phyloP scores from a whole-genome alignment of 2,113 vertebrate species.

The Oplegnathus fasciatus region DNA sequence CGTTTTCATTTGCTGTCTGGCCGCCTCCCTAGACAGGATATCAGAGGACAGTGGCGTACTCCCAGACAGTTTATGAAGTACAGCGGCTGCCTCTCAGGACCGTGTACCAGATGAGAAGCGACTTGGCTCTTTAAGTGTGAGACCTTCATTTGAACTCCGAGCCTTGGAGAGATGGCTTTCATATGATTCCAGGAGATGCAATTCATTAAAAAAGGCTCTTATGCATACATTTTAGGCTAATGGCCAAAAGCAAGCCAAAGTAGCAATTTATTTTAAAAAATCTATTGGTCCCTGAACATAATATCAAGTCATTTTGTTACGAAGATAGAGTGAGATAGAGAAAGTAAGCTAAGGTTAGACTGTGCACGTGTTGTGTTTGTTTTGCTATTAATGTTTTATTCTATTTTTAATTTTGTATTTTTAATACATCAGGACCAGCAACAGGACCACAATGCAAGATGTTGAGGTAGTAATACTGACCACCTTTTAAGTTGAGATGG shows the following conservation, averaged over 20 bases:
- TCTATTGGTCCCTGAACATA: not conserved
- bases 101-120: conserved; percentile 31
- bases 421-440: not conserved
- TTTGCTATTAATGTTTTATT: not conserved
- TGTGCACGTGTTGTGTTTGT: not conserved
- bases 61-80: conserved; percentile 55
- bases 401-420: not conserved
- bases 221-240: conserved; percentile 31
- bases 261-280: conserved; percentile 32
- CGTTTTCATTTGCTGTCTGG: conserved; percentile 49
- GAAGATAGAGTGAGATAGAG: not conserved
- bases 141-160: conserved; percentile 60
- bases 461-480: too few relatives aligned
- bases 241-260: conserved; percentile 36
- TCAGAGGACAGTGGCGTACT: conserved; percentile 46
- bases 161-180: conserved; percentile 27
- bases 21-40: conserved; percentile 49
- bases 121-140: conserved; percentile 25
- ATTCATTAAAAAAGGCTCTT: conserved; percentile 31
- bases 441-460: not conserved
- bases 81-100: conserved; percentile 37
- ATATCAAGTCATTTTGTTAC: not conserved
- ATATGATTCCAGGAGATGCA: conserved; percentile 37
- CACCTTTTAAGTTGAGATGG: not conserved
- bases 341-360: not conserved